Conservation (phyloP, 2,797 vertebrate genomes). For the Kryptolebias ocellatus region DNA sequence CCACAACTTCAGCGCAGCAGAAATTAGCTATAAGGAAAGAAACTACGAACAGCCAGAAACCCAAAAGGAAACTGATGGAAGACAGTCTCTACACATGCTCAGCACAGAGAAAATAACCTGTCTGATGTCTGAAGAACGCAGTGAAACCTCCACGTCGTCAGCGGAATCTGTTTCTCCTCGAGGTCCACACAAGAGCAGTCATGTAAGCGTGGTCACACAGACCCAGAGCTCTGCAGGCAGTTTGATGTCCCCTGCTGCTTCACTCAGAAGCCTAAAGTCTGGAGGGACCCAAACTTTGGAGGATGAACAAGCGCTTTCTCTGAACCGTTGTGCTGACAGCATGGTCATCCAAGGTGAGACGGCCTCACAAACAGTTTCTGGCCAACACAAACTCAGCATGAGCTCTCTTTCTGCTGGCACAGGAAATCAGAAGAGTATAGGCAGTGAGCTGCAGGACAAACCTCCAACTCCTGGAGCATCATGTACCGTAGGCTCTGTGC, state of each 20-base stretch:
- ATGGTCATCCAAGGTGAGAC: conserved; percentile 29
- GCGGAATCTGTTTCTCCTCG: conserved; percentile 17
- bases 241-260: conserved; percentile 30
- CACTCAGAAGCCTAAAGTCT: conserved; percentile 26
- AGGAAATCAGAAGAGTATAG: conserved; percentile 28
- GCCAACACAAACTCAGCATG: conserved; percentile 44
- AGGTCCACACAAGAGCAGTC: conserved; percentile 20
- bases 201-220: conserved; percentile 41
- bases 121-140: conserved; percentile 16
- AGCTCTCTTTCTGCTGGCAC: conserved; percentile 13
- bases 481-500: conserved; percentile 7
- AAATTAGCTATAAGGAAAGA: conserved; percentile 14
- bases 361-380: conserved; percentile 28
- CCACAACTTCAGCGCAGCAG: conserved; percentile 11
- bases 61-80: conserved; percentile 30
- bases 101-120: conserved; percentile 29
- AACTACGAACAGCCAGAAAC: conserved; percentile 13
- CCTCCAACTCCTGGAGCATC: conserved; percentile 23
- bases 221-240: conserved; percentile 13
- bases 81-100: conserved; percentile 8
- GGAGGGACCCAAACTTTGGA: conserved; percentile 32
- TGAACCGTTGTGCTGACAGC: conserved; percentile 13
- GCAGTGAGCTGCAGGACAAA: conserved; percentile 19
- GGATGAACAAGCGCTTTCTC: conserved; percentile 18
- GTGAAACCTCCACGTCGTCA: conserved; percentile 11